Evolutionary conservation across 2,113 vertebrate species (phyloP), one percentile per base, ranked within the genome.

Genomic region (Chaetops frenatus): DNA sequence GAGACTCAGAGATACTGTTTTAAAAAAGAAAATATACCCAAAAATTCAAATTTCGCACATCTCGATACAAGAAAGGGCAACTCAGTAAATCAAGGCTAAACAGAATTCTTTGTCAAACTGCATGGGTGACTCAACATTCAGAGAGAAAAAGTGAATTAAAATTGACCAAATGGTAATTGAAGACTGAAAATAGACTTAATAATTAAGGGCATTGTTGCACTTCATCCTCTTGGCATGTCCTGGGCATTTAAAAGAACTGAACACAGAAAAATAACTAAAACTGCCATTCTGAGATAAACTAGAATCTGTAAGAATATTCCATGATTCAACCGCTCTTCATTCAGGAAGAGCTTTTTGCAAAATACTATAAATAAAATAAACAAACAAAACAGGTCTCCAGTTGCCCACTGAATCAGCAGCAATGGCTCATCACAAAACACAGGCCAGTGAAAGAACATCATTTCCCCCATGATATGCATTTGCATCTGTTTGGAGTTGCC

Each of bases 391-490:
- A 86, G 44, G 72, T 79, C 66, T 81, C 54, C 64, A 85, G 33
- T 48, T 71, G 60, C 48, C 65, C 60, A 65, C 92, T 94, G 88
- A 95, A 72, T 89, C 85, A 94, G 60, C 90, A 96, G 72, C 87
- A 84, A 67, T 8, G 29, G 83, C 61, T 95, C 67, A 33, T 84
- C 86, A 86, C 89, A 93, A 92, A 96, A 80, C 78, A 92, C 81
- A 42, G 94, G 86, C 65, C 90, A 81, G 58, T 79, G 85, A 91
- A 92, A 95, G 80, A 95, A 97, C 92, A 88, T 86, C 4, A 94
- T 95, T 97, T 97, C 94, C 93, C 94, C 78, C 94, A 77, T 93
- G 92, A 96, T 95, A 97, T 64, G 58, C 96, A 82, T 87, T 95
- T 10, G 66, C 45, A 86, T 96, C 60, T 94, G 76, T 97, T 92